Conservation (phyloP, 2,113 vertebrate species). For the Macaca mulatta region DNA sequence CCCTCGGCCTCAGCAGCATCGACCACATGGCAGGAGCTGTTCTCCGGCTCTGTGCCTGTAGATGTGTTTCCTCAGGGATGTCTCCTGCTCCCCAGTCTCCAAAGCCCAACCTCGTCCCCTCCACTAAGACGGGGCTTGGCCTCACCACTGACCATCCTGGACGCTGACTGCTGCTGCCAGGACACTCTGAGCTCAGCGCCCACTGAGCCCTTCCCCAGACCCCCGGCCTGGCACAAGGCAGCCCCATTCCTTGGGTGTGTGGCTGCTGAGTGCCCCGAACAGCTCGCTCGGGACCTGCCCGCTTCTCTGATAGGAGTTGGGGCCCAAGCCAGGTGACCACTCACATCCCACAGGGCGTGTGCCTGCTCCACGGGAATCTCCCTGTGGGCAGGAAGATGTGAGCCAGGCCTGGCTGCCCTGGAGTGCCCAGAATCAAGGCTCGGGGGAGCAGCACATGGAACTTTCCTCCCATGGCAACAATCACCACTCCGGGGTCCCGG, state of each 20-base stretch:
- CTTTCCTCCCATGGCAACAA: neutral
- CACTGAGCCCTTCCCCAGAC: neutral
- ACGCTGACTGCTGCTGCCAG: neutral
- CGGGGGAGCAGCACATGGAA: neutral
- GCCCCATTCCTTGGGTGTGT: neutral
- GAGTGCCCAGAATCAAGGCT: neutral
- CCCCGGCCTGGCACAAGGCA: neutral
- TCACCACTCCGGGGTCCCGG: accelerated
- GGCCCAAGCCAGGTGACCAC: neutral
- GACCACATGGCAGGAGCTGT: too few species aligned
- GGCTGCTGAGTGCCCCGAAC: too few species aligned
- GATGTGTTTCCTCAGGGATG: too few species aligned
- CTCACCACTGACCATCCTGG: neutral
- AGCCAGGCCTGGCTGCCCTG: too few species aligned
- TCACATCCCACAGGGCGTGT: neutral
- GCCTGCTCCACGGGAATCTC: neutral
- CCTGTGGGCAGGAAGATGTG: neutral
- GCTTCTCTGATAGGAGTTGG: neutral
- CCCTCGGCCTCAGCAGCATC: too few species aligned
- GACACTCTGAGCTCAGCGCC: neutral
- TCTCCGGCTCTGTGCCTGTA: too few species aligned
- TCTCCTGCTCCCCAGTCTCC: neutral
- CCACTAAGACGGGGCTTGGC: neutral
- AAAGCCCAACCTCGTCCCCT: neutral
- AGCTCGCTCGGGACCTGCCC: neutral